Evolutionary conservation across 1,140 invertebrate genomes (phyloP).

Genomic region (Ruditapes philippinarum): DNA sequence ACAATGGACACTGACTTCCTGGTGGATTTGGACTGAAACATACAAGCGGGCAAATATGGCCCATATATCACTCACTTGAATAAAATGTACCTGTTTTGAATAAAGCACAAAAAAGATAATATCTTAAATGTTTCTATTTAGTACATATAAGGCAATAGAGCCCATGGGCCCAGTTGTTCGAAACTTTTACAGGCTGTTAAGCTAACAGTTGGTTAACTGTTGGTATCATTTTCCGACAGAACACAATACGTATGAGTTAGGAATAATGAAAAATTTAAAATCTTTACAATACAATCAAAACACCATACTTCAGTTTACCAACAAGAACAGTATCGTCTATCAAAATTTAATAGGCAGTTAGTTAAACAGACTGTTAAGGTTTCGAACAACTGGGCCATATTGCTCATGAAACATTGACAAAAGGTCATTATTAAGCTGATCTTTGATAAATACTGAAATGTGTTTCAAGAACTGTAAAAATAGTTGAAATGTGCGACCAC

Average conservation of each 20-base stretch:
- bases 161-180: neutral
- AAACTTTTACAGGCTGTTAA: slow-evolving; percentile 7
- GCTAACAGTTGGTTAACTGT: slow-evolving; percentile 14
- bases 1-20: slow-evolving; percentile 36
- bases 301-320: slow-evolving; percentile 1
- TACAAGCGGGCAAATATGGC: slow-evolving; percentile 1
- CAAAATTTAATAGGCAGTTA: slow-evolving; percentile 2
- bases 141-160: neutral
- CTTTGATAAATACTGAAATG: slow-evolving; percentile 20
- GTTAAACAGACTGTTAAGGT: slow-evolving; percentile 7
- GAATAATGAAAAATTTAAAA: slow-evolving; percentile 11
- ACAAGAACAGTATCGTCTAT: neutral
- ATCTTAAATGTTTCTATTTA: slow-evolving; percentile 11
- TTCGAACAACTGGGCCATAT: slow-evolving; percentile 1
- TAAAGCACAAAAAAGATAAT: slow-evolving; percentile 3
- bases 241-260: neutral
- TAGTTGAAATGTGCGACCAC: slow-evolving; percentile 4
- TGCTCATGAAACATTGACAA: slow-evolving; percentile 19
- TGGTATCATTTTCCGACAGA: slow-evolving; percentile 18
- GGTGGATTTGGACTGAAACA: slow-evolving; percentile 28
- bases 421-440: slow-evolving; percentile 11
- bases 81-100: neutral
- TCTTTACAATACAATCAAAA: slow-evolving; percentile 9
- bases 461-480: slow-evolving; percentile 8
- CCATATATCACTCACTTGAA: slow-evolving; percentile 32